These are phyloP conservation scores for Acleris emargana DNA, from an alignment of 2,888 invertebrate species.

Conservation along the genomic window DNA sequence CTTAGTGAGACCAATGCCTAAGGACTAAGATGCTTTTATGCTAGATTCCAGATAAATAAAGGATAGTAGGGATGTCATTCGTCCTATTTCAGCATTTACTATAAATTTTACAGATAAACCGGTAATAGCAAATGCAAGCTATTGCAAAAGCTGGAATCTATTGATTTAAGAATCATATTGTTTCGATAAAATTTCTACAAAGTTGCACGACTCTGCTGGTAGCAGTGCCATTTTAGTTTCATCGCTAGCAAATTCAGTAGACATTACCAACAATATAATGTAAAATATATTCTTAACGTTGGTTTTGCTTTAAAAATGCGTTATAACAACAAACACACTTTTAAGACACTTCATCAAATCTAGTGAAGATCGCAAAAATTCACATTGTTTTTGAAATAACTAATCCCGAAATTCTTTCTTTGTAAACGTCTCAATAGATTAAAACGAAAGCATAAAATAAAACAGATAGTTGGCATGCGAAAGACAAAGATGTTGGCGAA, in stretches of 20 bases:
- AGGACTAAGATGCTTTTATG: no score
- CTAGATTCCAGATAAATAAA: no score
- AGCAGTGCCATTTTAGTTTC: no score
- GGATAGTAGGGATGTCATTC: no score
- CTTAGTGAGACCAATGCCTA: no score
- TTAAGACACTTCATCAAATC: no score
- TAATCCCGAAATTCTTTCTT: slow-evolving; percentile 9
- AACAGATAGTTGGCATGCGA: slow-evolving; percentile 65
- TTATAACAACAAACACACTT: no score
- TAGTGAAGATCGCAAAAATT: not conserved
- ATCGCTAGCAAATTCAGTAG: no score
- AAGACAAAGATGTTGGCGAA: slow-evolving; percentile 65
- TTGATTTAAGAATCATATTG: slow-evolving; percentile 15
- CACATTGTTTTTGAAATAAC: slow-evolving; percentile 1
- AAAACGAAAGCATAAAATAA: slow-evolving; percentile 1
- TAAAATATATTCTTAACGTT: no score
- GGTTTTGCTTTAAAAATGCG: no score
- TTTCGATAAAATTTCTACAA: slow-evolving; percentile 23
- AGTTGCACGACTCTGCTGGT: slow-evolving; percentile 7
- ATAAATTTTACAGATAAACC: not conserved
- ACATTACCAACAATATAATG: no score
- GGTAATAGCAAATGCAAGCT: not conserved
- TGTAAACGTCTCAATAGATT: slow-evolving; percentile 19
- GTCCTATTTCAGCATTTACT: not conserved
- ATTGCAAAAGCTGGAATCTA: slow-evolving; percentile 19